Percentiles rank a stretch among this genome's conserved stretches.
These are phyloP conservation scores for Dolichomitus sp. DNA, from an alignment of 2,888 invertebrate genomes.

Conservation along the genomic window DNA sequence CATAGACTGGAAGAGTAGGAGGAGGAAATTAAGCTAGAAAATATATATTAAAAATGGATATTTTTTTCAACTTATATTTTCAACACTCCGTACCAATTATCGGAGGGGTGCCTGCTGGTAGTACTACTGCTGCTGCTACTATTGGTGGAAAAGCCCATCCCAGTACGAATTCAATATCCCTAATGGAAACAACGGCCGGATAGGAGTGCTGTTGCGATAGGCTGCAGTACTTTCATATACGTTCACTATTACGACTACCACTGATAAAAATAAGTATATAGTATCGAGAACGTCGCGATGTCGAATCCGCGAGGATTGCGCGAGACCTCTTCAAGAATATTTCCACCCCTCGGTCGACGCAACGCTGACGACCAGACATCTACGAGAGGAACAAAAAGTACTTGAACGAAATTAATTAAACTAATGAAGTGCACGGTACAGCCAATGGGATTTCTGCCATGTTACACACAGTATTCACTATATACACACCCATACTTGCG, in stretches of 20 bases:
- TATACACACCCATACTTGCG: conserved; percentile 1
- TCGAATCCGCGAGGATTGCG: conserved; percentile 45
- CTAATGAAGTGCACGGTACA: conserved; percentile 75
- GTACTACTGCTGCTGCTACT: not conserved
- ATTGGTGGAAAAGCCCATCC: conserved; percentile 39
- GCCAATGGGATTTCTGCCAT: conserved; percentile 38
- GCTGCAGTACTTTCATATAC: conserved; percentile 37
- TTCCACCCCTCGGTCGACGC: conserved; percentile 48
- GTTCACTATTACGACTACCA: conserved; percentile 32
- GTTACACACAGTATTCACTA: conserved; percentile 26
- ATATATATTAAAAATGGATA: not conserved
- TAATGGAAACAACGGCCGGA: conserved; percentile 75
- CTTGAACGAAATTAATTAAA: conserved; percentile 77
- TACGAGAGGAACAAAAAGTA: conserved; percentile 54
- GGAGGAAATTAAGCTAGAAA: conserved; percentile 12
- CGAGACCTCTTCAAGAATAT: conserved; percentile 56
- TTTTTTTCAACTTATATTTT: no score
- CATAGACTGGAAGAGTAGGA: not conserved
- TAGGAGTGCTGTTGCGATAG: conserved; percentile 59
- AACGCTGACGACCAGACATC: conserved; percentile 40
- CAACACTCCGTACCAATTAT: conserved; percentile 37
- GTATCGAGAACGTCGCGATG: conserved; percentile 46
- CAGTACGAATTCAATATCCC: conserved; percentile 77
- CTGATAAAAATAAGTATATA: conserved; percentile 42
- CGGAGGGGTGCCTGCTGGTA: conserved; percentile 27